phyloP scores from a whole-genome alignment of 2,888 invertebrate genomes.

The Rhodophaea formosa region DNA sequence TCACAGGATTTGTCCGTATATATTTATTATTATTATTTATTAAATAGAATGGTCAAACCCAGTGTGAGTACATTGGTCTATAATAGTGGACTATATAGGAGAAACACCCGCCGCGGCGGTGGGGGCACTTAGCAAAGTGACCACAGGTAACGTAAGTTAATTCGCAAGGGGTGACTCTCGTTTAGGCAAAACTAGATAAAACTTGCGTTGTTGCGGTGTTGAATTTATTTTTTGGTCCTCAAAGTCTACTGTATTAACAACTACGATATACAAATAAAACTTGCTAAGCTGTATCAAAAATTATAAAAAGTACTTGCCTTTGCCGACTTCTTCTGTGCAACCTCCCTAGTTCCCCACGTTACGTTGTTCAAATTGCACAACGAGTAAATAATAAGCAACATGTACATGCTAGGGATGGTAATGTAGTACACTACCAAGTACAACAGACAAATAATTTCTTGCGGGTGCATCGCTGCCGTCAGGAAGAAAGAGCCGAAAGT shows the following conservation, averaged over 20 bases:
- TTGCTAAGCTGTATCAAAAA: neutral
- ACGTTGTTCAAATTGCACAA: constrained; percentile 96
- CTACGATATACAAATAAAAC: too few relatives aligned
- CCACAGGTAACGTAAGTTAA: constrained; percentile 14
- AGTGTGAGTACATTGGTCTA: too few relatives aligned
- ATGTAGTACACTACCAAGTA: constrained; percentile 89
- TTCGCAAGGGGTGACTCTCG: constrained; percentile 11
- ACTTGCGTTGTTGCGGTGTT: constrained; percentile 10
- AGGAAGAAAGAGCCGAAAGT: constrained; percentile 85
- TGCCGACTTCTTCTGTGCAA: constrained; percentile 68
- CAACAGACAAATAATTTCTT: constrained; percentile 87
- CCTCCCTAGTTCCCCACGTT: constrained; percentile 96
- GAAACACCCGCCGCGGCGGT: constrained; percentile 2
- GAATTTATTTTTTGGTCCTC: too few relatives aligned
- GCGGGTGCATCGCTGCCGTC: constrained; percentile 87
- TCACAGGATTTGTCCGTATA: too few relatives aligned
- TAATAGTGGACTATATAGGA: neutral
- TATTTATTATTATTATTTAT: too few relatives aligned
- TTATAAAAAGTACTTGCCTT: constrained; percentile 49
- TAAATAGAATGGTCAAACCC: too few relatives aligned
- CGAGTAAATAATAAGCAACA: constrained; percentile 94
- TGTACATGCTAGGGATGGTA: constrained; percentile 96
- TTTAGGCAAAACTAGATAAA: constrained; percentile 6
- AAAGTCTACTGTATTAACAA: too few relatives aligned
- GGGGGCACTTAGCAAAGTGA: constrained; percentile 16